These are phyloP conservation scores for Dicentrarchus labrax DNA, from an alignment of 2,113 vertebrate species.

Conservation along the genomic window DNA sequence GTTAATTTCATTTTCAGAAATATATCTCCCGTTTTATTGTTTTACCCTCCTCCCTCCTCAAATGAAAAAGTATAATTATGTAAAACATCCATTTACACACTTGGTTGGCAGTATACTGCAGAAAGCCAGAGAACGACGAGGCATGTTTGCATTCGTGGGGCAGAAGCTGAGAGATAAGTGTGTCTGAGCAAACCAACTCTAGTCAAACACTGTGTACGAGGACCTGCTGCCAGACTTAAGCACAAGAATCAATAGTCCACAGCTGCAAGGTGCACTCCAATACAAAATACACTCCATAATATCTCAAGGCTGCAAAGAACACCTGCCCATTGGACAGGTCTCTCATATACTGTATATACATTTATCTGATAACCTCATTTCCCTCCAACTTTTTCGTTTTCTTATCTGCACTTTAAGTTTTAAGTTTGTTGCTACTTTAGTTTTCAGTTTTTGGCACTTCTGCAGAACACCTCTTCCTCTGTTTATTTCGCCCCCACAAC, in stretches of 20 bases:
- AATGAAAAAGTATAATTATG: constrained; percentile 62
- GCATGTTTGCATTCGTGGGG: constrained; percentile 43
- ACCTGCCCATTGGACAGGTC: constrained; percentile 13
- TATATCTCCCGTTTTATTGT: not conserved
- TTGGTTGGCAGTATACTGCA: constrained; percentile 17
- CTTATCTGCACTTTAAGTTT: not conserved
- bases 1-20: constrained; percentile 15
- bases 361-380: not conserved
- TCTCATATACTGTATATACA: not conserved
- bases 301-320: not conserved
- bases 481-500: too few species aligned
- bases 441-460: not conserved
- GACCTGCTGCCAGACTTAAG: constrained; percentile 59
- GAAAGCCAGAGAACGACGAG: constrained; percentile 21
- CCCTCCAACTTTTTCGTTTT: too few species aligned
- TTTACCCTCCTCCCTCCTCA: constrained; percentile 5
- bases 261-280: constrained; percentile 47
- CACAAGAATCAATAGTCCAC: constrained; percentile 59
- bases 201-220: constrained; percentile 36
- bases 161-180: constrained; percentile 62
- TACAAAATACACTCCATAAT: constrained; percentile 10
- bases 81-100: constrained; percentile 64
- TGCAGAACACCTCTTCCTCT: too few species aligned
- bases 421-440: not conserved
- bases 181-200: constrained; percentile 51